Conservation (phyloP, 2,113 vertebrate species). For the Hippocampus mohnikei region DNA sequence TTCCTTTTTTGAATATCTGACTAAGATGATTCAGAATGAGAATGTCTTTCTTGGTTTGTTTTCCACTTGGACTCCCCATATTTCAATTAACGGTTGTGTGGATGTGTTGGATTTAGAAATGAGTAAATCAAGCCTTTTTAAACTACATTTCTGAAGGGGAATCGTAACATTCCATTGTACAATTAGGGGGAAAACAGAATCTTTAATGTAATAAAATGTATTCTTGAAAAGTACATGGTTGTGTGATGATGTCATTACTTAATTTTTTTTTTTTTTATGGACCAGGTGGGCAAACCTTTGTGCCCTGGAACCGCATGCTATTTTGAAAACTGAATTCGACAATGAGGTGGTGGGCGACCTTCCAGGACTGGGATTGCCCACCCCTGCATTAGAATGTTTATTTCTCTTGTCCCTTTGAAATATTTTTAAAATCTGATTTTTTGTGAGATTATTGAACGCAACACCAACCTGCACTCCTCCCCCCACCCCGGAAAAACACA, state of each 20-base stretch:
- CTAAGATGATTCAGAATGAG: slow-evolving; percentile 22
- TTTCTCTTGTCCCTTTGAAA: too few species aligned
- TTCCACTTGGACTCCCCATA: slow-evolving; percentile 62
- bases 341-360: too few species aligned
- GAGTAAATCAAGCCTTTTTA: slow-evolving; percentile 77
- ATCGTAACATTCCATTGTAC: slow-evolving; percentile 90
- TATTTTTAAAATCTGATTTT: too few species aligned
- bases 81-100: slow-evolving; percentile 55
- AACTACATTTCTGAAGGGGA: slow-evolving; percentile 78
- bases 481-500: too few species aligned
- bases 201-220: slow-evolving; percentile 91
- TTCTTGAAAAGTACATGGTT: slow-evolving; percentile 64
- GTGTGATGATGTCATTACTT: background rate
- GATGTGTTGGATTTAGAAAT: slow-evolving; percentile 53
- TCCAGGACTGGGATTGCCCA: too few species aligned
- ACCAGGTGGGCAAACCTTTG: too few species aligned
- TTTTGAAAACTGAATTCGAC: too few species aligned
- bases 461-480: too few species aligned
- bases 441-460: too few species aligned
- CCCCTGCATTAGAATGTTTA: too few species aligned
- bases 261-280: too few species aligned
- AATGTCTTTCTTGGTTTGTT: slow-evolving; percentile 17
- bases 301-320: too few species aligned
- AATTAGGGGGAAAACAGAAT: slow-evolving; percentile 59
- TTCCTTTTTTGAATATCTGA: slow-evolving; percentile 2